Base-by-base conservation (phyloP, 2,888 invertebrate species). In the Mimas tiliae region DNA sequence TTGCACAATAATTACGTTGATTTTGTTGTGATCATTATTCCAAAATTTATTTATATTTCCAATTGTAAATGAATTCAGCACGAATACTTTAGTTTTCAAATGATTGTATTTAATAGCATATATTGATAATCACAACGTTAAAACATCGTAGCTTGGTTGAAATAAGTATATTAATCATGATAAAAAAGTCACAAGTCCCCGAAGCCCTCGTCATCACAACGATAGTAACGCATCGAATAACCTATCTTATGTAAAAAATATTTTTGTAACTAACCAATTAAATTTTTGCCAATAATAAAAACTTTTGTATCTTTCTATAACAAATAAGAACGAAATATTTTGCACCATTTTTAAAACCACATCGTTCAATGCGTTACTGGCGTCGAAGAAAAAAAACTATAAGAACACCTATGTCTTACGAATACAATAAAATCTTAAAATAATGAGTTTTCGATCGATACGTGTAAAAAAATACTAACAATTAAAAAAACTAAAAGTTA, bases 361-460 rank as follows among this genome's bases (percentile, higher is more conserved):
- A 16, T 58, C 42, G 58, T 16, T 16, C 42, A 38, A 42, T 58
- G 58, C 42, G 58, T 19, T 58, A 42, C 58, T 42, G n/a, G 1
- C 38, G 16, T 42, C 50, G 19, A 50, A 58, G 14, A 55, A 52
- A 27, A 55, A 38, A 52, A 52, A 52, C 27, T 58, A 58, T 19
- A 58, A 42, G 58, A 58, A 42, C 58, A 21, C 38, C 58, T 58
- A 58, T 27, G 4, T 51, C 38, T 51, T 64, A 64, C 63, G 38
- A 64, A 64, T 64, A 64, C 73, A 73, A 72, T 72, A 70, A 74
- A 68, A 71, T 69, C 76, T 79, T 80, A 77, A 76, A 72, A 67
- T 79, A 83, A 77, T 86, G 85, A 86, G 86, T 85, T 80, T 68
- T 72, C 72, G 62, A 72, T 69, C 69, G 72, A 69, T 71, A 72